Evolutionary conservation across 30 jellyfish, hydroid and myxozoan genomes (phyloP).

Genomic region (Turritopsis dohrnii): DNA sequence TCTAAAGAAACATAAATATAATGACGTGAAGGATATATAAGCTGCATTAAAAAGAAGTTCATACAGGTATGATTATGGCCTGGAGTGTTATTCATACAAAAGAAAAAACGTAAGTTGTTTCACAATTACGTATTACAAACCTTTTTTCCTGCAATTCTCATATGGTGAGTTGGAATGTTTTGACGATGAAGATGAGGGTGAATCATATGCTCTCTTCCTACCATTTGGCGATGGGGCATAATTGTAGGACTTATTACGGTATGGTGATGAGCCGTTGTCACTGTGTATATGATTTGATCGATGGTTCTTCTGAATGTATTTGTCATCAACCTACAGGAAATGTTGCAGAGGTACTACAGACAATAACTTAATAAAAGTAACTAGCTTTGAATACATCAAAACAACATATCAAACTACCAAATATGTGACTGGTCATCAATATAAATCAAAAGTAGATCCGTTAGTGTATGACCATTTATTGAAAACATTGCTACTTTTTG

Average conservation of each 20-base stretch:
- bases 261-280: constrained; percentile 29
- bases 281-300: constrained; percentile 1
- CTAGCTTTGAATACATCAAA: neutral
- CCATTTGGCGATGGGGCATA: constrained; percentile 23
- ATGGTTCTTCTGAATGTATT: constrained; percentile 14
- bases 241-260: constrained; percentile 11
- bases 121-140: no score
- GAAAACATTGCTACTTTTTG: no score
- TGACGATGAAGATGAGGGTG: constrained; percentile 8
- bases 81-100: no score
- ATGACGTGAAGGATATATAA: no score
- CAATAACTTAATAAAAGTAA: neutral
- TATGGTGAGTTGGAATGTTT: constrained; percentile 21
- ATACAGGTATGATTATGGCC: no score
- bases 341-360: neutral
- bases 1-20: neutral
- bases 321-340: constrained; percentile 22
- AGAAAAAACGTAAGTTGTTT: no score
- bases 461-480: no score
- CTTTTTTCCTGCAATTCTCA: constrained; percentile 22
- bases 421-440: neutral
- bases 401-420: neutral
- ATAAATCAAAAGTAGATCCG: neutral
- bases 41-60: no score
- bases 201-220: constrained; percentile 28